Conservation (phyloP, 2,113 vertebrate genomes). For the Sinocyclocheilus anophthalmus region DNA sequence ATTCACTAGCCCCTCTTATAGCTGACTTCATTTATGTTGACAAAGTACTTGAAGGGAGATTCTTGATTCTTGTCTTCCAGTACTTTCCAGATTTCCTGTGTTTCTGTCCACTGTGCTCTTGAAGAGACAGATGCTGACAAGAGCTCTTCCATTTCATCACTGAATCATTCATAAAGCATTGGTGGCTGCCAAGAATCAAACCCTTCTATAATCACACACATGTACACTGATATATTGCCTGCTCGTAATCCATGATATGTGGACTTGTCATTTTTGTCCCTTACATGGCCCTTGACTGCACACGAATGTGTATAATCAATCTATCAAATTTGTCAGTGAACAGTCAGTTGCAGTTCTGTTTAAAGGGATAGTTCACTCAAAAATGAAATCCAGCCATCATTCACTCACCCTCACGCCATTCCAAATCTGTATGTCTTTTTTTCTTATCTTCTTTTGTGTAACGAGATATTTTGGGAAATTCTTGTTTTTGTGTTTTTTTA, state of each 20-base stretch:
- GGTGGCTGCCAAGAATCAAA: constrained; percentile 27
- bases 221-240: not conserved
- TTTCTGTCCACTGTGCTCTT: constrained; percentile 53
- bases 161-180: constrained; percentile 51
- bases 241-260: not conserved
- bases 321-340: not conserved
- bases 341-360: not conserved
- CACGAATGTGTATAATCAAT: not conserved
- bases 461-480: too few relatives aligned
- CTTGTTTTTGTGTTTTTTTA: too few relatives aligned
- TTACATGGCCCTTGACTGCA: not conserved
- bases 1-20: constrained; percentile 68
- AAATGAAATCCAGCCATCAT: too few relatives aligned
- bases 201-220: constrained; percentile 4
- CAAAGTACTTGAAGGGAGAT: constrained; percentile 65
- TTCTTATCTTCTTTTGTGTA: not conserved
- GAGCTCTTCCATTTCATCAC: constrained; percentile 61
- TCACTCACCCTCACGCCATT: too few relatives aligned
- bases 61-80: constrained; percentile 56
- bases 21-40: constrained; percentile 70
- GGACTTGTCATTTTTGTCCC: constrained; percentile 5
- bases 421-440: not conserved
- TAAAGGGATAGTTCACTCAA: too few relatives aligned
- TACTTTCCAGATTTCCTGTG: constrained; percentile 61
- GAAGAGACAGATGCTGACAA: constrained; percentile 50